These are phyloP conservation scores for Tethea ocularis DNA, from an alignment of 2,888 invertebrate species.

Conservation along the genomic window DNA sequence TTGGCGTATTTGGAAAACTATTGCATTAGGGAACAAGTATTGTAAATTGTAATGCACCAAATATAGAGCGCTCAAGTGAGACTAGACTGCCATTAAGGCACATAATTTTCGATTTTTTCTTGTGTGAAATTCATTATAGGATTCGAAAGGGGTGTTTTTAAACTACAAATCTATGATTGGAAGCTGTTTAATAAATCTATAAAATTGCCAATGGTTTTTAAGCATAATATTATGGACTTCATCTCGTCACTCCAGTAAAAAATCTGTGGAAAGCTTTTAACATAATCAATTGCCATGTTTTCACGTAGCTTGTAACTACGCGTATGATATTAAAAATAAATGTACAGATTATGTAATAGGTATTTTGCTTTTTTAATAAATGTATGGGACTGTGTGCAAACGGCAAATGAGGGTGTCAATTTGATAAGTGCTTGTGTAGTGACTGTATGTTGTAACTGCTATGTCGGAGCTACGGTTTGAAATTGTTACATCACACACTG, in stretches of 20 bases:
- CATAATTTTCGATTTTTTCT: constrained; percentile 39
- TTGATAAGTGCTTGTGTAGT: constrained; percentile 44
- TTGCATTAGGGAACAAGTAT: constrained; percentile 57
- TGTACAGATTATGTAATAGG: constrained; percentile 37
- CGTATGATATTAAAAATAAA: constrained; percentile 34
- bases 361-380: constrained; percentile 29
- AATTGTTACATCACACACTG: constrained; percentile 11
- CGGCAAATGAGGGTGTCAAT: constrained; percentile 61
- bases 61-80: constrained; percentile 59
- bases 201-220: not conserved
- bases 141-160: too few relatives aligned
- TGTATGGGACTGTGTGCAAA: constrained; percentile 48
- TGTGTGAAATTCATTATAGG: constrained; percentile 24
- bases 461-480: constrained; percentile 25
- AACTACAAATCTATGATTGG: too few relatives aligned
- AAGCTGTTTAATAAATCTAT: constrained; percentile 13
- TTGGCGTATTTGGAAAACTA: constrained; percentile 24
- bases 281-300: constrained; percentile 38
- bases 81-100: constrained; percentile 56
- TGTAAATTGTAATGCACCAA: constrained; percentile 59
- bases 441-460: constrained; percentile 21
- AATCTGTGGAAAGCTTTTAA: constrained; percentile 9
- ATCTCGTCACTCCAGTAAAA: not conserved
- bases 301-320: constrained; percentile 45
- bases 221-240: not conserved